A percentile compares a stretch with the other conserved stretches of the same genome.
phyloP scores from a whole-genome alignment of 2,888 invertebrate genomes.

The Drosophila helvetica region DNA sequence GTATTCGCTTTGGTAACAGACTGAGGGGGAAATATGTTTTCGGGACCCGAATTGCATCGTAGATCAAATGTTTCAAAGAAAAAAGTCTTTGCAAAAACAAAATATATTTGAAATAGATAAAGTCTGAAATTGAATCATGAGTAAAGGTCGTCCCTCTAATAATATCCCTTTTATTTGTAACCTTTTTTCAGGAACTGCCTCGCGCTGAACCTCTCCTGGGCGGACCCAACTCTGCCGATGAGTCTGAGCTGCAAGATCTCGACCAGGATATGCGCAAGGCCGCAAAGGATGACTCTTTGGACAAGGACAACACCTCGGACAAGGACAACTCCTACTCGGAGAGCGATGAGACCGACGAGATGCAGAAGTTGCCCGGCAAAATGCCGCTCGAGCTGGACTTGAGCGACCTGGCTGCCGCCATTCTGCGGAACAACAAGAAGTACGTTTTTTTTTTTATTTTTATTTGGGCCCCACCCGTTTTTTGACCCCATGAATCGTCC shows the following conservation, averaged over 20 bases:
- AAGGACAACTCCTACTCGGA: slow-evolving; percentile 83
- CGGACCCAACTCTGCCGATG: slow-evolving; percentile 81
- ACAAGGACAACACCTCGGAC: slow-evolving; percentile 68
- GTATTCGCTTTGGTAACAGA: too few species aligned
- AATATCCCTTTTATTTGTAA: slow-evolving; percentile 10
- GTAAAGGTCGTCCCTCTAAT: not conserved
- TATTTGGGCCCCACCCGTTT: not conserved
- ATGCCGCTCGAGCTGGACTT: slow-evolving; percentile 92
- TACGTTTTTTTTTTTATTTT: slow-evolving; percentile 66
- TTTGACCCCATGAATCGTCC: too few species aligned
- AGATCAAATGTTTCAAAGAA: not conserved
- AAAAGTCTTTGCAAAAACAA: not conserved
- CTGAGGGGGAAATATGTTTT: too few species aligned
- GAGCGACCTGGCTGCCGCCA: slow-evolving; percentile 91
- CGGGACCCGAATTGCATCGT: not conserved
- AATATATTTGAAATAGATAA: too few species aligned
- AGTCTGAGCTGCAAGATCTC: slow-evolving; percentile 78
- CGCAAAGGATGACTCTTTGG: slow-evolving; percentile 64
- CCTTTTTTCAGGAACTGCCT: slow-evolving; percentile 82
- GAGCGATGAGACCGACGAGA: slow-evolving; percentile 87
- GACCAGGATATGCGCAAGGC: slow-evolving; percentile 78
- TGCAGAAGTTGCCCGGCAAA: slow-evolving; percentile 87
- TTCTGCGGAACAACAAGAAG: slow-evolving; percentile 89
- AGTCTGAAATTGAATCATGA: too few species aligned
- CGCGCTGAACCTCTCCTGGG: slow-evolving; percentile 84